Evolutionary conservation across 2,888 invertebrate genomes (phyloP), one percentile per base, ranked within the genome.

Genomic region (Helicoverpa assulta): DNA sequence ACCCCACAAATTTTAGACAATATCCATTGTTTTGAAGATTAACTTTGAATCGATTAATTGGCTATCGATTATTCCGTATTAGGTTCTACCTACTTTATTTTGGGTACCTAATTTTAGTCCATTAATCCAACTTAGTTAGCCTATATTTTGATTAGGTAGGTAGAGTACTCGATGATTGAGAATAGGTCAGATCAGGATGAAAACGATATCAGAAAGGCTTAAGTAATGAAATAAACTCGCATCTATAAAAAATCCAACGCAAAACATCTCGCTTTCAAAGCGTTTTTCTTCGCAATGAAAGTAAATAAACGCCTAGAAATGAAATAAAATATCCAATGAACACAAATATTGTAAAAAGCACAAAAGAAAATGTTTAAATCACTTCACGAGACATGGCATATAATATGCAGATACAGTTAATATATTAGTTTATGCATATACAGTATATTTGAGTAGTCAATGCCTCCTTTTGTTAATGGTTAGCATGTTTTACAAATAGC

Each of bases 291-390:
- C 47, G 61, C 70, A 63, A 63, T 66, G 67, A 80, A 83, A 84
- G 52, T 67, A 84, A 85, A 83, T 66, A 80, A 72, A 78, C 78
- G 76, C 73, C 69, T 81, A 54, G 76, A 85, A 84, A 81, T 71
- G 79, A 84, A 87, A 86, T 89, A 87, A 92, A 89, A 88, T 86
- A 90, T 88, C 84, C 87, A 91, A 89, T 89, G 84, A 88, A 78
- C 86, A 87, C 91, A 90, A 90, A 91, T 91, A 86, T 77, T 78
- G 59, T 62, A 73, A 69, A 83, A 82, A 69, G 75, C 70, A 75
- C 47, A 66, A 70, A 78, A 80, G 78, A 80, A 86, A 85, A 82
- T 74, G 77, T 78, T 77, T 83, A 83, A 81, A 88, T 86, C 85
- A 84, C 82, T 84, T 82, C 68, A 66, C 67, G 58, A 79, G 71